Conservation (phyloP, 1,140 invertebrate species). For the Zelostemma sp. region DNA sequence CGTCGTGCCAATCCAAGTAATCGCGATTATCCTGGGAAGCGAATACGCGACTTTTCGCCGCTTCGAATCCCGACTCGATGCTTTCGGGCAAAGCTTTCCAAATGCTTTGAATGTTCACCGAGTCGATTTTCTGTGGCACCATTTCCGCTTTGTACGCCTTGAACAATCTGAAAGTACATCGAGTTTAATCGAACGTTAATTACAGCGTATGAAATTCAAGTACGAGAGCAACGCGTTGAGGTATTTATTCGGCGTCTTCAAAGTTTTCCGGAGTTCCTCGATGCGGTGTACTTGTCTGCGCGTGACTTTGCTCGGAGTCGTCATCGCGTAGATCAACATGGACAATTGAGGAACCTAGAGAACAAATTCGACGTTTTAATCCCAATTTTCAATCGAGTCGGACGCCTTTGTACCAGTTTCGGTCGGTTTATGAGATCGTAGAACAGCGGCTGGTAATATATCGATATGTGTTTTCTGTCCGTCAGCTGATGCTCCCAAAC, state of each 20-base stretch:
- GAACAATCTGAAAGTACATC: constrained; percentile 54
- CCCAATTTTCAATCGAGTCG: no score
- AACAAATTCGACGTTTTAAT: neutral
- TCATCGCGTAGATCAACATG: constrained; percentile 59
- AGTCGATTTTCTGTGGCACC: constrained; percentile 62
- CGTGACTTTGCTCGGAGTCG: constrained; percentile 65
- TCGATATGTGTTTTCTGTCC: constrained; percentile 53
- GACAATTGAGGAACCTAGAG: constrained; percentile 53
- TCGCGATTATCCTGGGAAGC: neutral
- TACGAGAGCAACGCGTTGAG: constrained; percentile 60
- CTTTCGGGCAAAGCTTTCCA: constrained; percentile 60
- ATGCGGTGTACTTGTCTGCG: constrained; percentile 57
- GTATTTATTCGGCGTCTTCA: constrained; percentile 49
- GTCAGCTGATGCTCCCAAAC: constrained; percentile 58
- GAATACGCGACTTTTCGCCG: constrained; percentile 50
- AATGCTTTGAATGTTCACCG: constrained; percentile 61
- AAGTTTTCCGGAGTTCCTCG: constrained; percentile 38
- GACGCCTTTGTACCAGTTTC: constrained; percentile 21
- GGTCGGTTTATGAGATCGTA: constrained; percentile 48
- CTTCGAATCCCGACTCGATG: constrained; percentile 53
- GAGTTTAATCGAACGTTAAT: constrained; percentile 12
- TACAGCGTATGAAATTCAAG: constrained; percentile 23
- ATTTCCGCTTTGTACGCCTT: constrained; percentile 68
- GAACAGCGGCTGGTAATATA: constrained; percentile 62
- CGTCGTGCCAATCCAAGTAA: constrained; percentile 49